Evolutionary conservation across 2,888 invertebrate species (phyloP).

Genomic region (Hirtodrosophila duncani): DNA sequence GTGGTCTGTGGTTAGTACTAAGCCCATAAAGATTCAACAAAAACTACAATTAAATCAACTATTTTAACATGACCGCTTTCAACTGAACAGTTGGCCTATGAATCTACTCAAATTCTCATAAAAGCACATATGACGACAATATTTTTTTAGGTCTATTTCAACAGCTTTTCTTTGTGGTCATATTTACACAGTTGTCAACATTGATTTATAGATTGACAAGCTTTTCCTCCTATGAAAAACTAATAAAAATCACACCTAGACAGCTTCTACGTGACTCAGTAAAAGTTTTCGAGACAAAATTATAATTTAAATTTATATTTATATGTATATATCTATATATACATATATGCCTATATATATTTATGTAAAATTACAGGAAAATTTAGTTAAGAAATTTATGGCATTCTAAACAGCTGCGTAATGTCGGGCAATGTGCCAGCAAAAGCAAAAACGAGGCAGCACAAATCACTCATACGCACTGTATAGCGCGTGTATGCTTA

Average conservation of each 20-base stretch:
- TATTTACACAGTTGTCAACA: background rate
- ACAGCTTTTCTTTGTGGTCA: constrained; percentile 1
- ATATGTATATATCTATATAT: constrained; percentile 3
- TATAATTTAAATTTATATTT: constrained; percentile 6
- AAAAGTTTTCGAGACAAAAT: constrained; percentile 24
- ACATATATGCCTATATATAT: constrained; percentile 8
- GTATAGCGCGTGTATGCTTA: constrained; percentile 37
- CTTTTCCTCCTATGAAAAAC: too few species aligned
- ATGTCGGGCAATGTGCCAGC: constrained; percentile 70
- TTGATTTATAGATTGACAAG: constrained; percentile 5
- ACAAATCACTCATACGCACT: constrained; percentile 62
- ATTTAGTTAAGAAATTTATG: constrained; percentile 29
- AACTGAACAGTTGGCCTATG: constrained; percentile 3
- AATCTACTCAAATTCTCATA: background rate
- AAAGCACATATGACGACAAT: constrained; percentile 3
- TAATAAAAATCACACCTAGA: too few species aligned
- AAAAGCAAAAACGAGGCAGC: constrained; percentile 20
- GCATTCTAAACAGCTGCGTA: constrained; percentile 59
- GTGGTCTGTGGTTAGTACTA: too few species aligned
- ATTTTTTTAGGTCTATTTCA: constrained; percentile 1
- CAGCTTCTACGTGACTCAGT: constrained; percentile 42
- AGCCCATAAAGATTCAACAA: constrained; percentile 25
- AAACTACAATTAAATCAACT: background rate
- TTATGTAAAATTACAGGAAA: constrained; percentile 48
- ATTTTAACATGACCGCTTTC: constrained; percentile 10